Evolutionary conservation across 1,140 invertebrate genomes (phyloP).

Genomic region (Protaetia brevitarsis): DNA sequence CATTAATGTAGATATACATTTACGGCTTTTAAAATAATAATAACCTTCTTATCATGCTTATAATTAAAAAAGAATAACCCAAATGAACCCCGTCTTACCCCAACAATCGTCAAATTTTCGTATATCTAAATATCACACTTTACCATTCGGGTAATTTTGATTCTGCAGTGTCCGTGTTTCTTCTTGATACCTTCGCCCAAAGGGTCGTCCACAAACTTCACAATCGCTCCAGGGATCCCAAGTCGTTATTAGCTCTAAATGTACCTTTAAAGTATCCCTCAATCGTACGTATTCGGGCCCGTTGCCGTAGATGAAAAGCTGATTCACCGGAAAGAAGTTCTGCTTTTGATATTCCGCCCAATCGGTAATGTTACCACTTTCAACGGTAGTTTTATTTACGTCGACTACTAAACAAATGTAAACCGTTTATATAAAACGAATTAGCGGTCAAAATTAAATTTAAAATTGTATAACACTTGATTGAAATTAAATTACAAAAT

Average conservation of each 20-base stretch:
- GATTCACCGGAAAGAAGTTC: slow-evolving; percentile 48
- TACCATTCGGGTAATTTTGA: slow-evolving; percentile 30
- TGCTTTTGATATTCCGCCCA: slow-evolving; percentile 53
- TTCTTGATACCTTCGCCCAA: slow-evolving; percentile 38
- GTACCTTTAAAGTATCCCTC: slow-evolving; percentile 38
- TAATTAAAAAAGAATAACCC: too few relatives aligned
- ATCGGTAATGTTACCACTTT: slow-evolving; percentile 49
- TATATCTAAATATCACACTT: too few relatives aligned
- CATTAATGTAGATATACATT: too few relatives aligned
- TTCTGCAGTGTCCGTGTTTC: slow-evolving; percentile 44
- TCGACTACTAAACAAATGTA: slow-evolving; percentile 45
- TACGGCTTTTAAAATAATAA: too few relatives aligned
- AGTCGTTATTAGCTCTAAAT: slow-evolving; percentile 42
- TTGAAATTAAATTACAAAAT: too few relatives aligned
- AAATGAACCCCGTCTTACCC: too few relatives aligned
- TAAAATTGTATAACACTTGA: too few relatives aligned
- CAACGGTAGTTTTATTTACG: slow-evolving; percentile 33
- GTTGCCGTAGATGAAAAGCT: slow-evolving; percentile 36
- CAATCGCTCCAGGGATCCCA: slow-evolving; percentile 46
- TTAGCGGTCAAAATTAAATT: too few relatives aligned
- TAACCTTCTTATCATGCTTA: too few relatives aligned
- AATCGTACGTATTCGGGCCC: slow-evolving; percentile 39
- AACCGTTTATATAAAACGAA: too few relatives aligned
- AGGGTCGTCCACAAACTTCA: slow-evolving; percentile 42
- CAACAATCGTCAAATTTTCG: too few relatives aligned